phyloP scores from a whole-genome alignment of 2,797 vertebrate genomes.

The Danio aesculapii region DNA sequence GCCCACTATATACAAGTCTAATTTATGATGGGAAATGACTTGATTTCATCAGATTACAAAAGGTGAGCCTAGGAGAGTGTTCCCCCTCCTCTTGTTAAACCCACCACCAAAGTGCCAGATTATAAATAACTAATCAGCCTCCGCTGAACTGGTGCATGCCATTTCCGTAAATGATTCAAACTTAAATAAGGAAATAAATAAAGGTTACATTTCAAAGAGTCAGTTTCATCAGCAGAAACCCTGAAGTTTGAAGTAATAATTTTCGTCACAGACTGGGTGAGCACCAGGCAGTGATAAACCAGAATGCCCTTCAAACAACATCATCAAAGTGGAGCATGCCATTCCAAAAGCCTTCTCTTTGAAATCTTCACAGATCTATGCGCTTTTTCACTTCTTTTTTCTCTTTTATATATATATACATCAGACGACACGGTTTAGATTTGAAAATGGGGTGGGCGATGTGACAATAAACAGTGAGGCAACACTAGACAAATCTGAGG shows the following conservation, averaged over 20 bases:
- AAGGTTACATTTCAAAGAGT: constrained; percentile 74
- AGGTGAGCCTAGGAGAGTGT: background rate
- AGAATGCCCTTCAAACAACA: constrained; percentile 53
- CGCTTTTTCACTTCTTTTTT: background rate
- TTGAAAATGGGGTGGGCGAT: constrained; percentile 24
- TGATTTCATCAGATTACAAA: background rate
- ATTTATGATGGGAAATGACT: background rate
- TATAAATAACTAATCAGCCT: constrained; percentile 42
- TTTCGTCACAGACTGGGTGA: constrained; percentile 75
- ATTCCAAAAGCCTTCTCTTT: constrained; percentile 49
- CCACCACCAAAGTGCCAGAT: constrained; percentile 7
- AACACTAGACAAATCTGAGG: constrained; percentile 68
- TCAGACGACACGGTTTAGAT: constrained; percentile 50
- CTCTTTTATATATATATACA: background rate
- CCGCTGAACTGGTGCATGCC: constrained; percentile 77
- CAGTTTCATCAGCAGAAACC: constrained; percentile 61
- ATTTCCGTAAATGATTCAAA: constrained; percentile 67
- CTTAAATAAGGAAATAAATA: constrained; percentile 73
- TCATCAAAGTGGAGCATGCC: constrained; percentile 50
- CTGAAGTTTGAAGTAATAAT: constrained; percentile 36
- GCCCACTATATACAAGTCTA: background rate
- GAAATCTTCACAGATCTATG: constrained; percentile 43
- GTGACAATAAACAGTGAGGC: constrained; percentile 60
- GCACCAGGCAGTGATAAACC: constrained; percentile 79
- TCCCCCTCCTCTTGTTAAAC: background rate